These are phyloP conservation scores for Philopotamus ludificatus DNA, from an alignment of 1,140 invertebrate genomes.

Conservation along the genomic window DNA sequence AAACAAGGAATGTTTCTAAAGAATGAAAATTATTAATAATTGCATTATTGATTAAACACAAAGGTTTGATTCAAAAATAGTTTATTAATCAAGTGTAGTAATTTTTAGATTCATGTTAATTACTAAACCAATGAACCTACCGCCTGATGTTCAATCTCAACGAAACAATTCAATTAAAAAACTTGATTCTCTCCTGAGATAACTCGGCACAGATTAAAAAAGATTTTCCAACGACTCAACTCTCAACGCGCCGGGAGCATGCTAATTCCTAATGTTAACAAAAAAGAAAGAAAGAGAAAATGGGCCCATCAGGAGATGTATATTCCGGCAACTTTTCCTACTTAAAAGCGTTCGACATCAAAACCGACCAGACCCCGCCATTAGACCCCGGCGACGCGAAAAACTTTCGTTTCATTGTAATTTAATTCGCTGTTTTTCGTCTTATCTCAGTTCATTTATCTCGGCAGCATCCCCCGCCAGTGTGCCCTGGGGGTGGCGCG, in stretches of 20 bases:
- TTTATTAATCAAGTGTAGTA: no score
- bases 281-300: constrained; percentile 2
- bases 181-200: no score
- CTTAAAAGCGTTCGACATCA: constrained; percentile 10
- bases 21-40: no score
- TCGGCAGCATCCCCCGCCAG: constrained; percentile 29
- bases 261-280: constrained; percentile 9
- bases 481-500: background rate
- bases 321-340: constrained; percentile 11
- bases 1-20: no score
- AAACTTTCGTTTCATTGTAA: constrained; percentile 42
- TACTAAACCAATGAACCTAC: no score
- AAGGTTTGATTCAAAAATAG: no score
- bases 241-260: background rate
- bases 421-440: constrained; percentile 42
- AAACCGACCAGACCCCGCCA: constrained; percentile 17
- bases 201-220: background rate
- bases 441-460: constrained; percentile 42
- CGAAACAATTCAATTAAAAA: no score
- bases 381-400: constrained; percentile 21
- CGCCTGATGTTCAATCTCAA: no score
- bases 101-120: no score
- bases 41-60: no score
- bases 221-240: background rate
- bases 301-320: constrained; percentile 8